phyloP scores from a whole-genome alignment of 2,888 invertebrate species.

The Cataglyphis livida region DNA sequence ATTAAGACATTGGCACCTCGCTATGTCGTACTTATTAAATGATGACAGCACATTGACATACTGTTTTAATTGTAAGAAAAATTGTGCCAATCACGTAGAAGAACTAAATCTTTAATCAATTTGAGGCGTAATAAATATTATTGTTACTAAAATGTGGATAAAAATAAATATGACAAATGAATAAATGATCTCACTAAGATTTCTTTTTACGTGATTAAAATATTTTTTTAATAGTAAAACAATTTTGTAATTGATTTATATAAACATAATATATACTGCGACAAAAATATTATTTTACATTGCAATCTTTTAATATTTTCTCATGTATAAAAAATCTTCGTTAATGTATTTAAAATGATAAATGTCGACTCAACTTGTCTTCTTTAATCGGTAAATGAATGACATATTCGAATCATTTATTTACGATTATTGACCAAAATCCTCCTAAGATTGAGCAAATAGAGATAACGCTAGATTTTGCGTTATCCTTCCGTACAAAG shows the following conservation, averaged over 20 bases:
- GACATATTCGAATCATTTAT: not conserved
- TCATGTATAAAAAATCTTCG: not conserved
- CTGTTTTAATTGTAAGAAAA: not conserved
- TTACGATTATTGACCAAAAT: not conserved
- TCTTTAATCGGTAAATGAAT: not conserved
- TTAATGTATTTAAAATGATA: not conserved
- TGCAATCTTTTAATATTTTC: not conserved
- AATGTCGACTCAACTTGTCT: not conserved
- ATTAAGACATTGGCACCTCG: conserved; percentile 34
- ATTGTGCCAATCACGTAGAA: not conserved
- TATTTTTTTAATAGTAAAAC: not conserved
- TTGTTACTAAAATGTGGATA: not conserved
- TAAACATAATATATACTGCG: not conserved
- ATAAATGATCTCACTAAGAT: not conserved
- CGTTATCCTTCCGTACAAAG: conserved; percentile 18
- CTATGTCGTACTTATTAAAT: not conserved
- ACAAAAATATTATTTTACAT: not conserved
- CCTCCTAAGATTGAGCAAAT: not conserved
- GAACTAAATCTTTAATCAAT: not conserved
- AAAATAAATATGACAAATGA: not conserved
- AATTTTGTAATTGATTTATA: not conserved
- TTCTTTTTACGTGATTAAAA: not conserved
- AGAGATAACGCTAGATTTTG: conserved; percentile 40
- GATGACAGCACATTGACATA: conserved; percentile 1
- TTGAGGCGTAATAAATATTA: not conserved